A percentile compares a stretch with the other conserved stretches of the same genome.
phyloP scores from a whole-genome alignment of 2,797 vertebrate species.

The Peromyscus melanophrys region DNA sequence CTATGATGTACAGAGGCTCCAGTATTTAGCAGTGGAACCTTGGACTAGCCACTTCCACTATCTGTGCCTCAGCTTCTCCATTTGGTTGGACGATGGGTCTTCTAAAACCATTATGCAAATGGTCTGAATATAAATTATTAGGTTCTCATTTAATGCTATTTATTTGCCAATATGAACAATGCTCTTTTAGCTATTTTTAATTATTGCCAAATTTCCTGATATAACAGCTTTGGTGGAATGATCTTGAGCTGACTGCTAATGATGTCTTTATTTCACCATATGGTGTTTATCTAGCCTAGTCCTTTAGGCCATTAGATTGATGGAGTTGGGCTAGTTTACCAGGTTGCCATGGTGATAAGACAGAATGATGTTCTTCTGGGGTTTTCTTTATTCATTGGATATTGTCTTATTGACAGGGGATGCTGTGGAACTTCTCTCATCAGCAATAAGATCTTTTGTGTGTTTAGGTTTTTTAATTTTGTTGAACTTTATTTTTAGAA shows the following conservation, averaged over 20 bases:
- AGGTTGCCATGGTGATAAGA: slow-evolving; percentile 56
- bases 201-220: slow-evolving; percentile 45
- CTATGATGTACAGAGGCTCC: neutral
- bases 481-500: slow-evolving; percentile 23
- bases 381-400: slow-evolving; percentile 52
- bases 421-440: neutral
- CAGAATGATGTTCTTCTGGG: slow-evolving; percentile 40
- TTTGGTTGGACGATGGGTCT: neutral
- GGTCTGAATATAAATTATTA: neutral
- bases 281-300: slow-evolving; percentile 53
- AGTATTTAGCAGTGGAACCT: neutral
- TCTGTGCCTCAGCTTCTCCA: neutral
- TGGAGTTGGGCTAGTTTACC: slow-evolving; percentile 36
- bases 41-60: neutral
- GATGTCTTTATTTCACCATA: slow-evolving; percentile 67
- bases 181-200: slow-evolving; percentile 54
- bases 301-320: slow-evolving; percentile 31
- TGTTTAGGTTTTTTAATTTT: slow-evolving; percentile 59
- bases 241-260: slow-evolving; percentile 30
- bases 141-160: neutral
- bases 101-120: slow-evolving; percentile 52
- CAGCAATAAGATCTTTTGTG: neutral
- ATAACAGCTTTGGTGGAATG: neutral
- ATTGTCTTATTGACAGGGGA: slow-evolving; percentile 29
- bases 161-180: slow-evolving; percentile 3